Percentiles rank a stretch among this genome's conserved stretches.
phyloP scores from a whole-genome alignment of 2,888 invertebrate species.

The Itoplectis maculator region DNA sequence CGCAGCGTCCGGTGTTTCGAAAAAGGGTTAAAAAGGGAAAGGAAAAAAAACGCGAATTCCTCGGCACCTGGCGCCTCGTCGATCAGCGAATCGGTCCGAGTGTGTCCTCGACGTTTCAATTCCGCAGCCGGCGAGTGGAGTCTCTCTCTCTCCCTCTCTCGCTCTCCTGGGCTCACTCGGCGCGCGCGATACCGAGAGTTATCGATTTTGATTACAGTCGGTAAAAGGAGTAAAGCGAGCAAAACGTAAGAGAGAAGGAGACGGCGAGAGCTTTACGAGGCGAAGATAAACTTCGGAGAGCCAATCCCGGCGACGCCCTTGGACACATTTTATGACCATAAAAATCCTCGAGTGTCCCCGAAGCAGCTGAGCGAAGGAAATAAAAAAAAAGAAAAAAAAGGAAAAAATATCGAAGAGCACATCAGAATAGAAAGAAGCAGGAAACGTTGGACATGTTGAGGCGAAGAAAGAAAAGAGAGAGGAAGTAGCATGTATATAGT shows the following conservation, averaged over 20 bases:
- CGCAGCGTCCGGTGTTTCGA: too few relatives aligned
- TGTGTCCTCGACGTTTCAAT: slow-evolving; percentile 19
- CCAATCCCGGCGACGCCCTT: slow-evolving; percentile 53
- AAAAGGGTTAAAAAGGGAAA: background rate
- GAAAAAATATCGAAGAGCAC: slow-evolving; percentile 18
- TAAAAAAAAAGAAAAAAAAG: slow-evolving; percentile 24
- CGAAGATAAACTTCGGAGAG: slow-evolving; percentile 54
- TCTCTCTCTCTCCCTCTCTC: too few relatives aligned
- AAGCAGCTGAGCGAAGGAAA: slow-evolving; percentile 1
- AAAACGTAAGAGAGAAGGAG: too few relatives aligned
- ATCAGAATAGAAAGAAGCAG: slow-evolving; percentile 17
- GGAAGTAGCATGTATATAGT: slow-evolving; percentile 12
- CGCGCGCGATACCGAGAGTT: slow-evolving; percentile 5
- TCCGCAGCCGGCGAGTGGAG: background rate
- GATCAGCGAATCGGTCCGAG: background rate
- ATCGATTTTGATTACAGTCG: slow-evolving; percentile 56
- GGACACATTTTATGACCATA: slow-evolving; percentile 33
- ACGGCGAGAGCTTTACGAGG: slow-evolving; percentile 65
- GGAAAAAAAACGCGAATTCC: background rate
- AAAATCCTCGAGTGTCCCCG: slow-evolving; percentile 52
- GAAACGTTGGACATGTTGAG: background rate
- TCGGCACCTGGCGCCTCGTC: background rate
- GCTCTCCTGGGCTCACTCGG: too few relatives aligned
- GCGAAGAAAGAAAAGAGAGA: background rate
- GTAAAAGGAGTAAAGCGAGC: slow-evolving; percentile 33